Base-by-base conservation (phyloP, 2,113 vertebrate species). In the Myodes glareolus region DNA sequence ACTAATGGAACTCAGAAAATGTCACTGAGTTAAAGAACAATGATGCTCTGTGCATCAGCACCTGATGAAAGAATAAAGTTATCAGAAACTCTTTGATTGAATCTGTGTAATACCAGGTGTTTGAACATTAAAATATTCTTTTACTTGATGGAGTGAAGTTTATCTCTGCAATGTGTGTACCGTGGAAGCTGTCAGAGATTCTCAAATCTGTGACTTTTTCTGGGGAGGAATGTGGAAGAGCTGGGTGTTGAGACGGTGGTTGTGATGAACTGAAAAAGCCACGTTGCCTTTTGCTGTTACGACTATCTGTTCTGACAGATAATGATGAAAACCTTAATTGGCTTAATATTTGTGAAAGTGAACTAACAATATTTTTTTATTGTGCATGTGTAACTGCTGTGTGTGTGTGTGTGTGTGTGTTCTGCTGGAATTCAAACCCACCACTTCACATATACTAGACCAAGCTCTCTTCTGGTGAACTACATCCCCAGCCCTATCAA, bases 81-180 rank as follows among this genome's bases (percentile, higher is more conserved):
- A 92, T 93, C 88, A 92, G 93, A 91, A 97, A 73, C 8, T 27
- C 17, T 95, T 95, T 96, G 50, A 31, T n/a, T 91, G 8, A 61
- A 52, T 67, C 84, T 78, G 19, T 92, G 36, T 88, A 82, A 90
- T 84, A 63, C 42, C 91, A 93, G 92, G 68, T 90, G 89, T 25
- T 94, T 84, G 19, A 90, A 88, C 36, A 82, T 33, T 84, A 82
- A 95, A 94, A 93, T 1, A 33, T 81, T 67, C 39, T 8, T 90
- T 75, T 94, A 90, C 87, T 75, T 93, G 16, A 72, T 11, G 31
- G 39, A 67, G 36, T 78, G 75, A 95, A 94, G 80, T 23, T 90
- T 90, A 88, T 19, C 67, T 97, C 95, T 87, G 33, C 87, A 90
- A 80, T 88, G 68, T 72, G 88, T 72, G 85, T 95, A 91, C 84